Conservation (phyloP, 2,888 invertebrate species). For the Glaucopsyche alexis region DNA sequence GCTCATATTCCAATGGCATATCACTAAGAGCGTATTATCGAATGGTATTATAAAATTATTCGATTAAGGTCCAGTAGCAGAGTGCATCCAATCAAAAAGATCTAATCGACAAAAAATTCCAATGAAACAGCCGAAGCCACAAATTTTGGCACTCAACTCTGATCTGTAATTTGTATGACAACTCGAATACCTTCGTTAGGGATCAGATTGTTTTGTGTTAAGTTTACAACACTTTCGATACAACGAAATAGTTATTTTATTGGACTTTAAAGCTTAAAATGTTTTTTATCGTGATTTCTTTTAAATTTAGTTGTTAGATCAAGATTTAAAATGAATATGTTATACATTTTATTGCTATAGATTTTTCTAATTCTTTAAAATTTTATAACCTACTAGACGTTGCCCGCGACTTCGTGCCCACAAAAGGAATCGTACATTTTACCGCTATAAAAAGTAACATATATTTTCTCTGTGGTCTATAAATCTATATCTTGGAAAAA, state of each 20-base stretch:
- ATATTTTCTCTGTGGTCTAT: no score
- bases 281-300: slow-evolving; percentile 1
- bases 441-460: no score
- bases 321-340: neutral
- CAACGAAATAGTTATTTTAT: slow-evolving; percentile 16
- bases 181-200: slow-evolving; percentile 4
- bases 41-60: slow-evolving; percentile 44
- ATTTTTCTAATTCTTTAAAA: neutral
- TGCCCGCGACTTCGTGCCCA: no score
- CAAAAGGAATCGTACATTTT: no score
- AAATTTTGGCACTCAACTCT: slow-evolving; percentile 27
- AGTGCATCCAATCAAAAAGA: slow-evolving; percentile 66
- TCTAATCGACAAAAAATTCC: slow-evolving; percentile 64
- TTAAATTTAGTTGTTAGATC: neutral
- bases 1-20: slow-evolving; percentile 35
- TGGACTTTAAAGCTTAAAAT: neutral
- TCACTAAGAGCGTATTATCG: slow-evolving; percentile 33
- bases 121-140: slow-evolving; percentile 49
- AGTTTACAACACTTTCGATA: slow-evolving; percentile 2
- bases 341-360: neutral
- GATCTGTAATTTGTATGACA: slow-evolving; percentile 28
- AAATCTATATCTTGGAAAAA: no score
- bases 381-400: neutral
- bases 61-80: slow-evolving; percentile 61
- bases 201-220: neutral